A percentile compares a stretch with the other conserved stretches of the same genome.
These are phyloP conservation scores for Riparia riparia DNA, from an alignment of 2,113 vertebrate species.

Conservation along the genomic window DNA sequence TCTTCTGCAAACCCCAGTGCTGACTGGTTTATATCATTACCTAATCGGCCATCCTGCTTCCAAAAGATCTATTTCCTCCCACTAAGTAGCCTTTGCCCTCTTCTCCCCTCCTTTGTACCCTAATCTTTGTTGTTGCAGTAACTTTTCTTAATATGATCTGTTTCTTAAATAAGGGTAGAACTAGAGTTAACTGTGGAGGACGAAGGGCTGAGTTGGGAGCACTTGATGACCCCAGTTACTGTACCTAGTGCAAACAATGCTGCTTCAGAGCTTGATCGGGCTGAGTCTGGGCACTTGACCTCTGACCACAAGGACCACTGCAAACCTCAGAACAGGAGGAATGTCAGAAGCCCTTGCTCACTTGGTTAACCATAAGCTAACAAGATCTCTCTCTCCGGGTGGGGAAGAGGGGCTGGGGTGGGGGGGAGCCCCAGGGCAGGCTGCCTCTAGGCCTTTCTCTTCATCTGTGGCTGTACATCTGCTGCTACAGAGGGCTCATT, in stretches of 20 bases:
- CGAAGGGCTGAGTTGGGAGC: neutral
- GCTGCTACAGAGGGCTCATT: neutral
- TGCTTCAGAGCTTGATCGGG: neutral
- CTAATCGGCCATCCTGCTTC: neutral
- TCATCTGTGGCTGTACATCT: neutral
- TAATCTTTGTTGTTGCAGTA: neutral
- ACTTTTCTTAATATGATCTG: neutral
- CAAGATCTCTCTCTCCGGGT: neutral
- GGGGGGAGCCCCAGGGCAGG: neutral
- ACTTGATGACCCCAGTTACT: neutral
- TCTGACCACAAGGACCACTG: neutral
- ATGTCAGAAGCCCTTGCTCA: neutral
- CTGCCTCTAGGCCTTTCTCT: neutral
- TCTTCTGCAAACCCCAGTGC: neutral
- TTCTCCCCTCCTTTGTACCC: neutral
- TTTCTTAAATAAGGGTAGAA: neutral
- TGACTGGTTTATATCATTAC: neutral
- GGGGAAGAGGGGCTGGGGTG: neutral
- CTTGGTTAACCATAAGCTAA: neutral
- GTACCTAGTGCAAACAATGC: neutral
- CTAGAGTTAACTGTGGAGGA: neutral
- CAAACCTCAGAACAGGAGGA: neutral
- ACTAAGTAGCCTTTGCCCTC: neutral
- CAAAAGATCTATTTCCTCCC: neutral
- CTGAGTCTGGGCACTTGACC: neutral